Conservation (phyloP, 2,113 vertebrate genomes). For the Fukomys damarensis region DNA sequence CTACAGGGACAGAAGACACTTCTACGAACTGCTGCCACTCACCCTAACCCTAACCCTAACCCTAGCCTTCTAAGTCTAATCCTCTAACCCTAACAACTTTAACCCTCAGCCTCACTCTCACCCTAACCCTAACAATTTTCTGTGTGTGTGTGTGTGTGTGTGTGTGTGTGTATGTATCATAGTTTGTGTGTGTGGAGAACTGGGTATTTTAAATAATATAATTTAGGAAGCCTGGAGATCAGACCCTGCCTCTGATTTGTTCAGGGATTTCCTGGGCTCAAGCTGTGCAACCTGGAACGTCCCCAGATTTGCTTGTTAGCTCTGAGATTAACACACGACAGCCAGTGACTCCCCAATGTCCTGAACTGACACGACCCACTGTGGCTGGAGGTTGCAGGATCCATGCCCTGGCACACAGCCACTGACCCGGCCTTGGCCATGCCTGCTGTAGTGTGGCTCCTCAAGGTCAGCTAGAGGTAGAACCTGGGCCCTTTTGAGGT, state of each 20-base stretch:
- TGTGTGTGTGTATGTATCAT: neutral
- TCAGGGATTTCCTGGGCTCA: neutral
- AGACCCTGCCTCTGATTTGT: rapidly evolving
- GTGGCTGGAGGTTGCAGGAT: rapidly evolving
- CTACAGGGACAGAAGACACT: neutral
- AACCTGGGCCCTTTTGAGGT: too few species aligned
- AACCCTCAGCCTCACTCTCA: neutral
- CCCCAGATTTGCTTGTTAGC: too few species aligned
- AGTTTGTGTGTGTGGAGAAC: neutral
- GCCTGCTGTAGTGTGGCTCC: neutral
- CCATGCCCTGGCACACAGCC: rapidly evolving
- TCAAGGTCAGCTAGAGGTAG: neutral
- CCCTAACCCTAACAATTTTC: neutral
- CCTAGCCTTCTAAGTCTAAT: neutral
- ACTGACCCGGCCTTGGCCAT: rapidly evolving
- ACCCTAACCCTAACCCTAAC: neutral
- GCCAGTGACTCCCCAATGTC: neutral
- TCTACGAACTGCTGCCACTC: neutral
- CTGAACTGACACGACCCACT: rapidly evolving
- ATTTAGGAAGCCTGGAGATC: too few species aligned
- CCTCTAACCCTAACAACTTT: neutral
- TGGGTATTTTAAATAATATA: neutral
- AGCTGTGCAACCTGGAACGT: neutral
- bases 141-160: neutral
- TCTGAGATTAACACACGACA: neutral